phyloP scores from a whole-genome alignment of 2,797 vertebrate species.

The Sebastes iracundus region DNA sequence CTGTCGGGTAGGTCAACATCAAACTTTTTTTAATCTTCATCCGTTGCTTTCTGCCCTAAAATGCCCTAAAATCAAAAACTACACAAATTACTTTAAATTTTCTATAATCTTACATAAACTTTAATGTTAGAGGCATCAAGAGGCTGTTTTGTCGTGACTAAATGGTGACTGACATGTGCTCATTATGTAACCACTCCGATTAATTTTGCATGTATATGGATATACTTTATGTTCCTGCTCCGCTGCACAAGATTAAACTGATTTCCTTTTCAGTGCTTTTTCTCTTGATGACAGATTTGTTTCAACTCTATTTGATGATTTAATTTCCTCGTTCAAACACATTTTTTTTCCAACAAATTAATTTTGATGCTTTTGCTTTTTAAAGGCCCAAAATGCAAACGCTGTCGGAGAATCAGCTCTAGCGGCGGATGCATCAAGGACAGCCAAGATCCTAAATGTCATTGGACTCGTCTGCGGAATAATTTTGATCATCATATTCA shows the following conservation, averaged over 20 bases:
- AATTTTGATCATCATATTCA: conserved; percentile 36
- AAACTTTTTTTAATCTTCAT: not conserved
- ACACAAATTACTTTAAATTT: not conserved
- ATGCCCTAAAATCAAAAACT: not conserved
- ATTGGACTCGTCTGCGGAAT: conserved; percentile 66
- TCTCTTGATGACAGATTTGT: not conserved
- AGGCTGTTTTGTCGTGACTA: not conserved
- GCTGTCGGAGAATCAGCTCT: conserved; percentile 11
- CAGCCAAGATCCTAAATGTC: conserved; percentile 75
- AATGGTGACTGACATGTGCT: not conserved
- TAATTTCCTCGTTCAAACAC: not conserved
- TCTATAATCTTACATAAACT: not conserved
- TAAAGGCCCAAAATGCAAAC: conserved; percentile 66
- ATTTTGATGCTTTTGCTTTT: conserved; percentile 9
- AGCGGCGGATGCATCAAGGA: conserved; percentile 67
- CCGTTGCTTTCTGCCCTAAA: not conserved
- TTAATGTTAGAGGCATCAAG: not conserved
- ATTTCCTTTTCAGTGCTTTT: not conserved
- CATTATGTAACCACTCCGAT: not conserved
- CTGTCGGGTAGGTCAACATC: conserved; percentile 53
- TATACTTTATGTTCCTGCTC: not conserved
- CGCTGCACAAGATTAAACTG: not conserved
- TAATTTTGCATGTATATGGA: not conserved
- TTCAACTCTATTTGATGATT: not conserved
- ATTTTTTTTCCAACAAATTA: not conserved